phyloP scores from a whole-genome alignment of 2,888 invertebrate genomes.

The Cataglyphis rosenhaueri region DNA sequence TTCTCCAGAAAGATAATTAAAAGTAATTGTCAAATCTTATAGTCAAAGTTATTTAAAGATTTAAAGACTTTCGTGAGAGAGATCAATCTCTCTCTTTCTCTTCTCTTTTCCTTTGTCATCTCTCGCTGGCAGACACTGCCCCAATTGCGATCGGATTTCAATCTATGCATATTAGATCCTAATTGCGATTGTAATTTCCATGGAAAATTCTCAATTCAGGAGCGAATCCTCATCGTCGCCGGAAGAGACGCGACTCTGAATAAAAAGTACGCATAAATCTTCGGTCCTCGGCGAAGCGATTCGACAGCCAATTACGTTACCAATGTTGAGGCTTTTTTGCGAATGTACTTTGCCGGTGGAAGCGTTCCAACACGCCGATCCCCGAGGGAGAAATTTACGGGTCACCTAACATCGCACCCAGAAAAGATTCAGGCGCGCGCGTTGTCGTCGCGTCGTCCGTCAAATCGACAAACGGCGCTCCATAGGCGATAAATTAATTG shows the following conservation, averaged over 20 bases:
- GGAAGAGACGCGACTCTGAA: slow-evolving; percentile 50
- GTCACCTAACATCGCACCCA: slow-evolving; percentile 69
- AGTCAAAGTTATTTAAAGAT: not conserved
- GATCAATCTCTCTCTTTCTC: not conserved
- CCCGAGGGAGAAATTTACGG: slow-evolving; percentile 70
- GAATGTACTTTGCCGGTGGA: slow-evolving; percentile 68
- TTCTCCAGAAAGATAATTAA: not conserved
- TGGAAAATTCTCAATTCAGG: slow-evolving; percentile 53
- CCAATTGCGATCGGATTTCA: slow-evolving; percentile 59
- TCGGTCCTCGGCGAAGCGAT: slow-evolving; percentile 69
- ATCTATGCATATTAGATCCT: slow-evolving; percentile 61
- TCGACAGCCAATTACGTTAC: slow-evolving; percentile 76
- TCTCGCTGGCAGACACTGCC: not conserved
- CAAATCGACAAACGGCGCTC: slow-evolving; percentile 52
- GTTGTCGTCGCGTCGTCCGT: slow-evolving; percentile 36
- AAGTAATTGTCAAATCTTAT: not conserved
- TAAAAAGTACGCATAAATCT: slow-evolving; percentile 73
- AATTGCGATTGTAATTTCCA: slow-evolving; percentile 68
- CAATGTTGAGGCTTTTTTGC: slow-evolving; percentile 70
- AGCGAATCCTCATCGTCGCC: slow-evolving; percentile 34
- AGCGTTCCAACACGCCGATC: slow-evolving; percentile 71
- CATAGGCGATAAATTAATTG: slow-evolving; percentile 54
- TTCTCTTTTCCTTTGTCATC: not conserved
- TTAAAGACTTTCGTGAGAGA: not conserved
- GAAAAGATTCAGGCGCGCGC: slow-evolving; percentile 58